Conservation (phyloP, 2,113 vertebrate genomes). For the Podiceps cristatus region DNA sequence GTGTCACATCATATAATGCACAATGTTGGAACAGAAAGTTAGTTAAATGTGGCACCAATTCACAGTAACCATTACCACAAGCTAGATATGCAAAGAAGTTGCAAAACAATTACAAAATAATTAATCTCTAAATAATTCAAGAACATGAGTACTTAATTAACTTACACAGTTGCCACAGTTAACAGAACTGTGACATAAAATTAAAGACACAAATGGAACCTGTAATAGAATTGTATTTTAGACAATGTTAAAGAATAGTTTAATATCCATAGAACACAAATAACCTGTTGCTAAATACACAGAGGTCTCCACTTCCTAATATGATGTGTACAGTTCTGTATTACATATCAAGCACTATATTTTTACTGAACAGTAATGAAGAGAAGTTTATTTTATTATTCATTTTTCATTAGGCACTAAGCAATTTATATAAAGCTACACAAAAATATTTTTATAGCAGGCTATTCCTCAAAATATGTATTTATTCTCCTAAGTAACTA, state of each 20-base stretch:
- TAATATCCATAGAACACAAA: conserved; percentile 19
- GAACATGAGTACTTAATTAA: conserved; percentile 13
- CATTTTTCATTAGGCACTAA: conserved; percentile 28
- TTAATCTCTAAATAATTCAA: conserved; percentile 37
- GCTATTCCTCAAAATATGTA: not conserved
- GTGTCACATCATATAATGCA: conserved; percentile 20
- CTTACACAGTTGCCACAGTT: not conserved
- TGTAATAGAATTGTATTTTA: conserved; percentile 6
- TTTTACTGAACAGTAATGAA: conserved; percentile 25
- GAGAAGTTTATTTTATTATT: conserved; percentile 27
- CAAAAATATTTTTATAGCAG: conserved; percentile 39
- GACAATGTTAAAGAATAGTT: conserved; percentile 28
- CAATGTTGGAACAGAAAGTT: conserved; percentile 5
- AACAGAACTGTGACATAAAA: conserved; percentile 5
- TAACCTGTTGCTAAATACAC: not conserved
- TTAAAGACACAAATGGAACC: conserved; percentile 17
- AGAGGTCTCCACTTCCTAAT: conserved; percentile 1
- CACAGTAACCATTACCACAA: conserved; percentile 7
- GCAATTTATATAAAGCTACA: conserved; percentile 4
- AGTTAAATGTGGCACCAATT: not conserved
- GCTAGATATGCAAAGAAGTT: not conserved
- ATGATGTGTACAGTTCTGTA: not conserved
- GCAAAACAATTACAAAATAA: conserved; percentile 38
- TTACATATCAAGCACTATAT: not conserved
- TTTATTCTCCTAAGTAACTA: conserved; percentile 19